Evolutionary conservation across 2,113 vertebrate genomes (phyloP).

Genomic region (Varanus salvator): DNA sequence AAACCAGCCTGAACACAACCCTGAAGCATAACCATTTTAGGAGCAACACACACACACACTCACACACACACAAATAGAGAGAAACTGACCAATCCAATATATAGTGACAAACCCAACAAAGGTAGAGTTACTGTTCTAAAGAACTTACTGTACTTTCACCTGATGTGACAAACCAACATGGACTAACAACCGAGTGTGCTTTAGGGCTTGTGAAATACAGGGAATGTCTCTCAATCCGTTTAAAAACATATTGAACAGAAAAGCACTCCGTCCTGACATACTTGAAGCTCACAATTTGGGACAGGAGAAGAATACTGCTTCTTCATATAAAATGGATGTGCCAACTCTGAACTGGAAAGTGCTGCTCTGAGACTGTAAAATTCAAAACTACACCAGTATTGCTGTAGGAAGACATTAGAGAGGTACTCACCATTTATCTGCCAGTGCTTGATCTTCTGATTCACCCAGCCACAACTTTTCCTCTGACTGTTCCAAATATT

Average conservation of each 20-base stretch:
- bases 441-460: constrained; percentile 81
- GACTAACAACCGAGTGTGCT: too few relatives aligned
- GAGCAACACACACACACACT: background rate
- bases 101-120: background rate
- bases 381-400: background rate
- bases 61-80: background rate
- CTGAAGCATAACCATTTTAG: background rate
- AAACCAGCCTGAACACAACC: background rate
- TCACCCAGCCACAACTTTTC: constrained; percentile 98
- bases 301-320: background rate
- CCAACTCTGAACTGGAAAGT: background rate
- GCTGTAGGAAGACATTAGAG: background rate
- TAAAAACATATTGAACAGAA: background rate
- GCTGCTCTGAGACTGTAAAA: background rate
- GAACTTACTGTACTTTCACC: background rate
- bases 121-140: background rate
- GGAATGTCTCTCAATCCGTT: background rate
- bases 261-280: background rate
- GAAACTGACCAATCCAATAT: too few relatives aligned
- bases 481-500: constrained; percentile 97
- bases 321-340: background rate
- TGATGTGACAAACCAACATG: background rate
- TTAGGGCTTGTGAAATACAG: background rate
- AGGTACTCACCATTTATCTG: constrained; percentile 77
- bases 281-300: background rate